phyloP scores from a whole-genome alignment of 2,888 invertebrate genomes.

The Drosophila demipolita region DNA sequence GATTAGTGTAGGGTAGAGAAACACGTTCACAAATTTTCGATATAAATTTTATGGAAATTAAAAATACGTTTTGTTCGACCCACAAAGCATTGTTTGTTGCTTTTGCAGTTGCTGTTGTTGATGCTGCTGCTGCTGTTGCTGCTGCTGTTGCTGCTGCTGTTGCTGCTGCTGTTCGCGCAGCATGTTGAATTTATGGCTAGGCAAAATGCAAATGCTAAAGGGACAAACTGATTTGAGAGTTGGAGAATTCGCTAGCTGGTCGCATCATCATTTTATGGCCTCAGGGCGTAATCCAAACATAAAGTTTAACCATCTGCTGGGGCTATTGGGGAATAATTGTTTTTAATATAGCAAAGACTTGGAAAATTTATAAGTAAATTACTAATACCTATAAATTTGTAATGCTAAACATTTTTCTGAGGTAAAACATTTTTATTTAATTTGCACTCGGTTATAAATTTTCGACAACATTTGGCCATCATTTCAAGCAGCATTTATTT shows the following conservation, averaged over 20 bases:
- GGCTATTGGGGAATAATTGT: slow-evolving; percentile 1
- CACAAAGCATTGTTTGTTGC: slow-evolving; percentile 26
- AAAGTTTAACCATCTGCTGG: slow-evolving; percentile 34
- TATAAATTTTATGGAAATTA: slow-evolving; percentile 76
- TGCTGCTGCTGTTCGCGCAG: slow-evolving; percentile 22
- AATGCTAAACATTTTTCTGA: not conserved
- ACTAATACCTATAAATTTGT: not conserved
- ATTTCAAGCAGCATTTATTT: too few species aligned
- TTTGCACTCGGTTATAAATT: not conserved
- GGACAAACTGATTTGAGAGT: slow-evolving; percentile 40
- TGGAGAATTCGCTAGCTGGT: slow-evolving; percentile 14
- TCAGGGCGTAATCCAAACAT: slow-evolving; percentile 11
- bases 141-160: slow-evolving; percentile 4
- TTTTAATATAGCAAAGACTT: slow-evolving; percentile 26
- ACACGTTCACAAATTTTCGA: slow-evolving; percentile 59
- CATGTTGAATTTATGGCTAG: slow-evolving; percentile 63
- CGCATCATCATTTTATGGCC: slow-evolving; percentile 41
- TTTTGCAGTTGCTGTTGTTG: not conserved
- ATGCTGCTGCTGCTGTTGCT: not conserved
- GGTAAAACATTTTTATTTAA: not conserved
- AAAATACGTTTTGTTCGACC: slow-evolving; percentile 49
- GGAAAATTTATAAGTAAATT: slow-evolving; percentile 10
- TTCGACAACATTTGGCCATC: not conserved
- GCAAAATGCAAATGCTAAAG: slow-evolving; percentile 50
- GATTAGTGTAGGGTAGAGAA: slow-evolving; percentile 3